Evolutionary conservation across 2,888 invertebrate genomes (phyloP), one percentile per base, ranked within the genome.

Genomic region (Watsonalla binaria): DNA sequence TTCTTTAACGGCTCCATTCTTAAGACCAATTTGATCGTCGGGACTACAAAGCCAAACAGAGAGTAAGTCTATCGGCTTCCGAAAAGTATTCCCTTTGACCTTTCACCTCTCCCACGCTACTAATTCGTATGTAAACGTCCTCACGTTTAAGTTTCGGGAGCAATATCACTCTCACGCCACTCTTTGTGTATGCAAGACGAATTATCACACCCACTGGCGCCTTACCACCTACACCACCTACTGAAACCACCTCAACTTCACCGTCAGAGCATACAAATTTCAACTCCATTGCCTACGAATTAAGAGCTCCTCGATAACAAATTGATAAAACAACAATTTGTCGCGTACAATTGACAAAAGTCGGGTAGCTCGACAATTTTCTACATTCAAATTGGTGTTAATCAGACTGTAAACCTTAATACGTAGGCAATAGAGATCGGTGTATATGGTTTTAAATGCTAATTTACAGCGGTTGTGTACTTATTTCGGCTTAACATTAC

Each of bases 141-240:
- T 60, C 72, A 66, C 61, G 62, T 58, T 68, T 70, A 66, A 63
- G 70, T 84, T 86, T 84, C 84, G 88, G 87, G 83, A 86, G 86
- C 82, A 70, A 75, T 77, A 80, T 79, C 80, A 77, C 78, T 83
- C 88, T 84, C 88, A 90, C 89, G 88, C 84, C 81, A 84, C 82
- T 76, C 81, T 84, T 79, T 78, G 74, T 87, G 85, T 89, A 77
- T 90, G 80, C 84, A 68, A 76, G 78, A 79, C 77, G 85, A 86
- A 90, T 90, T 90, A 90, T 86, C 89, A 86, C 89, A 80, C 88
- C 90, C 85, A 89, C 86, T 68, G 76, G 82, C 86, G 83, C 81
- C 82, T 75, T 61, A 58, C 76, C 77, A 72, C 78, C 78, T 69
- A 84, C 86, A 80, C 82, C 82, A 74, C 74, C 74, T 61, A 68